These are phyloP conservation scores for Lydus trimaculatus DNA, from an alignment of 2,888 invertebrate species.

Conservation along the genomic window DNA sequence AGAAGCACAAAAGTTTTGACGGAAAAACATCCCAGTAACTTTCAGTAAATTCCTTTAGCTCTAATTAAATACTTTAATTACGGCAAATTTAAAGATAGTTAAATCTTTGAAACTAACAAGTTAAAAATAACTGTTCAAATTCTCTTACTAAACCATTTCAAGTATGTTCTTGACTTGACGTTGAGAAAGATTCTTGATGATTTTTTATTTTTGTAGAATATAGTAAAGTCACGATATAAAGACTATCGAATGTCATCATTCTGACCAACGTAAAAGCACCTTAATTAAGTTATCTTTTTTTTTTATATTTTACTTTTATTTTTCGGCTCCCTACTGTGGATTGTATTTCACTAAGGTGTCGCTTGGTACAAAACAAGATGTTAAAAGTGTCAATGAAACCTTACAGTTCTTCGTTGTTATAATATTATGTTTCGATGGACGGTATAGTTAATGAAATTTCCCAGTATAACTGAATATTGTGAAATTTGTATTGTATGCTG, in stretches of 20 bases:
- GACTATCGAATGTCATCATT: not conserved
- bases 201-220: not conserved
- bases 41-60: not conserved
- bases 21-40: not conserved
- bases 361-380: constrained; percentile 34
- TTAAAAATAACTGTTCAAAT: not conserved
- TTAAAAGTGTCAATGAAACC: constrained; percentile 36
- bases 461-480: not conserved
- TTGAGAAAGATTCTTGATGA: not conserved
- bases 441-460: constrained; percentile 14
- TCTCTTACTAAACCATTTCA: not conserved
- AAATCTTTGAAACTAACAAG: not conserved
- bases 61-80: constrained; percentile 1
- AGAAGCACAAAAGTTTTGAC: not conserved
- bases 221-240: not conserved
- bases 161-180: not conserved
- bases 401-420: constrained; percentile 8
- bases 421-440: constrained; percentile 20
- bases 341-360: constrained; percentile 32
- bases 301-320: not conserved
- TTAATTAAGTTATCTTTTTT: not conserved
- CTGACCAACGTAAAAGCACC: not conserved
- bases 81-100: not conserved
- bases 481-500: constrained; percentile 5
- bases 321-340: not conserved